Percentiles rank a stretch among this genome's conserved stretches.
Evolutionary conservation across 2,888 invertebrate species (phyloP).

Genomic region (Latheticus oryzae): DNA sequence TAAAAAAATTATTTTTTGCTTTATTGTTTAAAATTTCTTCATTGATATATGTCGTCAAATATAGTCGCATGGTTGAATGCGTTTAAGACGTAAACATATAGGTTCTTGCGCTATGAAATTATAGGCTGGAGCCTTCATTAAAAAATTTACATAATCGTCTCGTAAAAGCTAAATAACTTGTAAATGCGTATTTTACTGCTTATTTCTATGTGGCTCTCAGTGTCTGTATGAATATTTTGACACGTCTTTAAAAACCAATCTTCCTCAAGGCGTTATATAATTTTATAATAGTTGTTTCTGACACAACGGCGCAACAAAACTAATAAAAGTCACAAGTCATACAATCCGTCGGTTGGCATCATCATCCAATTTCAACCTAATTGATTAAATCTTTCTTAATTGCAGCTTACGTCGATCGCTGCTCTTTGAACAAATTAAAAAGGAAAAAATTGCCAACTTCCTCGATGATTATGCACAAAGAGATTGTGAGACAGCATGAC

Average conservation of each 20-base stretch:
- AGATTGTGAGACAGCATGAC: not conserved
- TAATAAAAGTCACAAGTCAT: conserved; percentile 22
- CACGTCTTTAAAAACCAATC: conserved; percentile 37
- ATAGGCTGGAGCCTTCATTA: conserved; percentile 27
- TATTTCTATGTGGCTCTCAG: conserved; percentile 24
- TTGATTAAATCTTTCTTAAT: conserved; percentile 33
- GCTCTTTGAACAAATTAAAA: conserved; percentile 1
- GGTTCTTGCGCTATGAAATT: too few relatives aligned
- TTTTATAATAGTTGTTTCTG: conserved; percentile 22
- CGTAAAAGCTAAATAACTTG: conserved; percentile 41
- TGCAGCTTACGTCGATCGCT: conserved; percentile 22
- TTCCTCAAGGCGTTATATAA: conserved; percentile 19
- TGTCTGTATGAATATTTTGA: conserved; percentile 36
- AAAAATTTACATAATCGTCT: conserved; percentile 43
- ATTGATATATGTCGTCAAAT: conserved; percentile 8
- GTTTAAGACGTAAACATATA: too few relatives aligned
- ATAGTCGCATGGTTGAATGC: conserved; percentile 9
- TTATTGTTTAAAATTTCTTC: too few relatives aligned
- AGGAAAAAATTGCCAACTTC: conserved; percentile 12
- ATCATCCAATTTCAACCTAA: conserved; percentile 19
- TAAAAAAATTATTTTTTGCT: too few relatives aligned
- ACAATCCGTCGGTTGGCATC: conserved; percentile 13
- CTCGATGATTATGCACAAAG: conserved; percentile 21
- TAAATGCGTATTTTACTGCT: conserved; percentile 41
- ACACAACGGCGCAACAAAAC: conserved; percentile 10